Percentiles rank a stretch among this genome's conserved stretches.
phyloP scores from a whole-genome alignment of 2,797 vertebrate species.

The Mallotus villosus region DNA sequence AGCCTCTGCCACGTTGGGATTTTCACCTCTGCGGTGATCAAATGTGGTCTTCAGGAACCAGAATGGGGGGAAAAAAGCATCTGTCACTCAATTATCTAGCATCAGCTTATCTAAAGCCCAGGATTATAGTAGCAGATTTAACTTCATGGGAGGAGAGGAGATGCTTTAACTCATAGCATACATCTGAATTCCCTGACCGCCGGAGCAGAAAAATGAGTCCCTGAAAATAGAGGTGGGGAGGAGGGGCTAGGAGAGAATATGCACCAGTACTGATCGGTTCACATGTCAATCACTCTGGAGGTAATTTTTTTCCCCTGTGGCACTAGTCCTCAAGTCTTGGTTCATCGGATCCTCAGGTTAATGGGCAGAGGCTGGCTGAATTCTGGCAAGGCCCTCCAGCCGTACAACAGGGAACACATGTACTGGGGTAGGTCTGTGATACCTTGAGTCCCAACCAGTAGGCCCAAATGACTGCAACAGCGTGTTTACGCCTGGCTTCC shows the following conservation, averaged over 20 bases:
- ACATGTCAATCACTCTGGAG: slow-evolving; percentile 1
- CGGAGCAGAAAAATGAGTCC: not conserved
- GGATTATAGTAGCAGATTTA: slow-evolving; percentile 32
- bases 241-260: not conserved
- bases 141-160: slow-evolving; percentile 17
- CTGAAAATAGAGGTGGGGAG: not conserved
- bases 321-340: not conserved
- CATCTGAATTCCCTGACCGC: not conserved
- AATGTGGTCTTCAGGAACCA: slow-evolving; percentile 10
- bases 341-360: slow-evolving; percentile 7
- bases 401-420: not conserved
- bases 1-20: slow-evolving; percentile 31
- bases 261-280: not conserved
- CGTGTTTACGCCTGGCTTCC: slow-evolving; percentile 96
- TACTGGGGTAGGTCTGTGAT: slow-evolving; percentile 16
- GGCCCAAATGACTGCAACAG: slow-evolving; percentile 99
- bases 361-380: slow-evolving; percentile 21
- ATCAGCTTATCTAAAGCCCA: slow-evolving; percentile 35
- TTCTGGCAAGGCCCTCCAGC: not conserved
- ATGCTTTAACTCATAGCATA: slow-evolving; percentile 5
- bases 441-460: slow-evolving; percentile 99
- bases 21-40: slow-evolving; percentile 24
- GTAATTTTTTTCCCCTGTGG: not conserved
- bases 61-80: slow-evolving; percentile 16
- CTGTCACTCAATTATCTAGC: slow-evolving; percentile 30